These are phyloP conservation scores for Acipenser oxyrinchus DNA, from an alignment of 2,797 vertebrate species.

Conservation along the genomic window DNA sequence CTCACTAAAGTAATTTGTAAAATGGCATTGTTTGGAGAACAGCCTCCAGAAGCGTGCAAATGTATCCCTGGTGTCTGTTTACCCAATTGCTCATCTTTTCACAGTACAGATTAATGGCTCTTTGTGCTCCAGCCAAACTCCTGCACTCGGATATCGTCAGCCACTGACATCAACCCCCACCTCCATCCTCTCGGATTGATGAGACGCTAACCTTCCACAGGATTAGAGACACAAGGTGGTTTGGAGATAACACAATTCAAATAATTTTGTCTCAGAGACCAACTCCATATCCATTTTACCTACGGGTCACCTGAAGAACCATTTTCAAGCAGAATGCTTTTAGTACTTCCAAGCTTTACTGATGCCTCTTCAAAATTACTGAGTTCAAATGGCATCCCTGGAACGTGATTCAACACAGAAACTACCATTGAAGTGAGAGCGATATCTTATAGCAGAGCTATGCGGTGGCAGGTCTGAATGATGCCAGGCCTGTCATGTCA, in stretches of 20 bases:
- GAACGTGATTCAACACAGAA: background rate
- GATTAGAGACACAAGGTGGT: slow-evolving; percentile 61
- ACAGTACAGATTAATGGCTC: background rate
- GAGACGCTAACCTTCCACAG: slow-evolving; percentile 60
- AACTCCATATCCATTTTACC: slow-evolving; percentile 58
- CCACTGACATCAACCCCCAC: slow-evolving; percentile 37
- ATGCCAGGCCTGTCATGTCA: no score
- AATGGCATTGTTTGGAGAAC: background rate
- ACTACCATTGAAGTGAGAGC: background rate
- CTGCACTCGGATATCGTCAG: slow-evolving; percentile 34
- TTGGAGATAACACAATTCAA: slow-evolving; percentile 71
- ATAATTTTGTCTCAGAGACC: slow-evolving; percentile 68
- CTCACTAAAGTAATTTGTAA: no score
- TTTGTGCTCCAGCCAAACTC: slow-evolving; percentile 28
- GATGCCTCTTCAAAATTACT: background rate
- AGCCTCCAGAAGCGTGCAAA: background rate
- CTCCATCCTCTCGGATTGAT: slow-evolving; percentile 65
- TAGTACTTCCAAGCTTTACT: background rate
- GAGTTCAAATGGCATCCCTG: background rate
- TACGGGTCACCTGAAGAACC: slow-evolving; percentile 60
- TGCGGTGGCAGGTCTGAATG: no score
- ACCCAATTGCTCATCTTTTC: slow-evolving; percentile 8
- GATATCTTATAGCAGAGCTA: background rate
- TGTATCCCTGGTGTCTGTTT: slow-evolving; percentile 8
- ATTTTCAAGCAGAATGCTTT: slow-evolving; percentile 44